Evolutionary conservation across 2,113 vertebrate genomes (phyloP), one percentile per base, ranked within the genome.

Genomic region (Candoia aspera): DNA sequence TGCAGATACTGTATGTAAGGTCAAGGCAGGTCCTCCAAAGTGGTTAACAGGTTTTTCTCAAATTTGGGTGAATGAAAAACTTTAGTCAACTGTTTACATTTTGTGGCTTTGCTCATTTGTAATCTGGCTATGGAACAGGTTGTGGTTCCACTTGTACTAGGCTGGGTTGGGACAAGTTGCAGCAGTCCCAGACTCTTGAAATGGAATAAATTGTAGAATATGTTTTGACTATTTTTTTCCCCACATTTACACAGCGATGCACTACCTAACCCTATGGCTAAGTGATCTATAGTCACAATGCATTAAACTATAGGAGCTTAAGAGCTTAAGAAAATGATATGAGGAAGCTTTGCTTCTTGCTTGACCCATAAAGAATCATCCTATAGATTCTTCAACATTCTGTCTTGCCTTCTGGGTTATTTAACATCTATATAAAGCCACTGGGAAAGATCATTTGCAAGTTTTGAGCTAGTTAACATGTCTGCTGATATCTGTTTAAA

Each of bases 21-120:
- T 29, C 29, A 54, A 64, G 46, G 10, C 21, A 23, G 0, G 0
- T 55, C 0, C 0, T 0, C 88, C 92, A 62, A 84, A 60, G 42
- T 11, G 2, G 23, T 21, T 2, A 33, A 62, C 33, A 83, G 23
- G 13, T 91, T 42, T 53, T 89, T 46, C 17, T 57, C 33, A 85
- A 84, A 29, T 68, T 68, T 84, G 87, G 46, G n/a, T 85, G 79
- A 59, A 42, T n/a, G 84, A 54, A 85, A 6, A 42, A 54, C 42
- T 19, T 64, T 84, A 17, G 8, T 62, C 83, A 62, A 84, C 42
- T 84, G 46, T 42, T 90, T 23, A 57, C 29, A 59, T 58, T 91
- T 62, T 90, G n/a, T 24, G 26, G 24, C 17, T 29, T 42, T 21
- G 15, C 37, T 23, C 55, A 12, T 90, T 90, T 85, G 9, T 59